phyloP scores from a whole-genome alignment of 1,140 invertebrate species.

The Schlechtendalia chinensis region DNA sequence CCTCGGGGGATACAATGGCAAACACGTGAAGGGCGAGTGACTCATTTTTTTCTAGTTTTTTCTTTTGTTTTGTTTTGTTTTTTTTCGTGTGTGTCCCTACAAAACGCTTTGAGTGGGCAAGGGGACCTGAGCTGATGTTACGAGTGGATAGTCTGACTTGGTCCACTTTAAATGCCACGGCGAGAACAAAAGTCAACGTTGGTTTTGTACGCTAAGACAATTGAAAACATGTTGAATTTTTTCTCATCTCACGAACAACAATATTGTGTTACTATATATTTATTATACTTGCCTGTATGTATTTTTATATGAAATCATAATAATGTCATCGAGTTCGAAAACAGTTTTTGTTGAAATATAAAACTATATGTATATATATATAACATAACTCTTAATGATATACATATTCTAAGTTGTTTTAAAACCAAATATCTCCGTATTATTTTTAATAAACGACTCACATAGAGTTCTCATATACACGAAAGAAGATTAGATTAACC shows the following conservation, averaged over 20 bases:
- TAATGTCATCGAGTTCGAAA: not conserved
- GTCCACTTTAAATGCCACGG: conserved; percentile 26
- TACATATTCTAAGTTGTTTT: too few relatives aligned
- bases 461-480: too few relatives aligned
- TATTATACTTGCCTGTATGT: too few relatives aligned
- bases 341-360: not conserved
- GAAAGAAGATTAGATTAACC: too few relatives aligned
- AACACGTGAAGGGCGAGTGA: conserved; percentile 42
- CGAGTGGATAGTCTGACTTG: conserved; percentile 29
- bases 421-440: too few relatives aligned
- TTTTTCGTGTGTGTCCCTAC: conserved; percentile 10
- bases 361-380: too few relatives aligned
- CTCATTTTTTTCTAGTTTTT: conserved; percentile 46
- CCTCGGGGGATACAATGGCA: conserved; percentile 42
- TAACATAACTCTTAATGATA: too few relatives aligned
- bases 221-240: conserved; percentile 15
- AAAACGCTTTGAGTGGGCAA: conserved; percentile 27
- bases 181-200: conserved; percentile 42
- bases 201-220: not conserved
- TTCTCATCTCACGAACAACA: not conserved
- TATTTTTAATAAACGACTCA: too few relatives aligned
- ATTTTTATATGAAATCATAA: not conserved
- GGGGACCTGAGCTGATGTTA: not conserved
- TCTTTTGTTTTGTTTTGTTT: conserved; percentile 10
- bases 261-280: too few relatives aligned